Evolutionary conservation across 2,797 vertebrate genomes (phyloP), one percentile per base, ranked within the genome.

Genomic region (Peromyscus attwateri): DNA sequence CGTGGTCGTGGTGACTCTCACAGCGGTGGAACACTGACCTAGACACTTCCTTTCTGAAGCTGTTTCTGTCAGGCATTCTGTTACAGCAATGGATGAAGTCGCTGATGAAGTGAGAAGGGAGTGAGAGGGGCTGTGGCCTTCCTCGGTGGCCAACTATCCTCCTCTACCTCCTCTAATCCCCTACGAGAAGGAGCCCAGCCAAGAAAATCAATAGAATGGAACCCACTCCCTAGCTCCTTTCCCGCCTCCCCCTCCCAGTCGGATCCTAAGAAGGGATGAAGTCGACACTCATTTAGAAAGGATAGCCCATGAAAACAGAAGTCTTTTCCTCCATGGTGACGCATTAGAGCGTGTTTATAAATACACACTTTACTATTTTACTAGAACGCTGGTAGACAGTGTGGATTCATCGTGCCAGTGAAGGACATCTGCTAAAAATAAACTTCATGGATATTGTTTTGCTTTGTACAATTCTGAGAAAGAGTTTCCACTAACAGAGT

Each of bases 351-450:
- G 19, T 19, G 1, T 92, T 95, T 91, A 93, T 60, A 93, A 94
- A 93, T 60, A 66, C 46, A 55, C 52, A 79, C 75, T 94, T 94
- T 80, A 76, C 49, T 76, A 37, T 90, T 90, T 82, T 91, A 85
- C 87, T 76, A 76, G 68, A 93, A 68, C 0, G 11, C 31, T 89
- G 52, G 73, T 89, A 73, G 87, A 90, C 82, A 81, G 34, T 23
- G 37, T 62, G 23, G 27, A 34, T 96, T 93, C 40, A 60, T 40
- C 43, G 71, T 49, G 31, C 80, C 81, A 57, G n/a, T 52, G n/a
- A 93, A 95, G 16, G 77, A 70, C 27, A 23, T 55, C 31, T 70
- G 92, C 81, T 92, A 96, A 96, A 90, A 95, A 89, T 93, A 62
- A 52, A 21, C 23, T 64, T 82, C 66, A 21, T 27, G 62, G 87